A percentile compares a stretch with the other conserved stretches of the same genome.
phyloP scores from a whole-genome alignment of 1,140 invertebrate species.

The Pissodes strobi region DNA sequence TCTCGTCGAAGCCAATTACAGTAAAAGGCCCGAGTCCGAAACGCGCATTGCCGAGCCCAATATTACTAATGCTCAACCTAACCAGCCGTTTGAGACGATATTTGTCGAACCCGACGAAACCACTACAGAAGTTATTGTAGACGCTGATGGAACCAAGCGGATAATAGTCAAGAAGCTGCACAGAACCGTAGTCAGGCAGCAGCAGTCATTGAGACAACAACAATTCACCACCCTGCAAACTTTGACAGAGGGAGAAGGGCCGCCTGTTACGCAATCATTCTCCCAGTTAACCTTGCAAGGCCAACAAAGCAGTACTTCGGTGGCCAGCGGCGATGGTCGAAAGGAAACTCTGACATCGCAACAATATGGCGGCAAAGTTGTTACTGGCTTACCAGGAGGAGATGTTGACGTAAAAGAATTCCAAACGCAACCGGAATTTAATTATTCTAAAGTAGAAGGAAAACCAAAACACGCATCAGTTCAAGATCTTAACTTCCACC shows the following conservation, averaged over 20 bases:
- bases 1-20: conserved; percentile 75
- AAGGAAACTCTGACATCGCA: conserved; percentile 65
- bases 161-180: conserved; percentile 75
- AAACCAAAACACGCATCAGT: conserved; percentile 36
- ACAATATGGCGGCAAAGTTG: conserved; percentile 65
- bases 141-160: conserved; percentile 78
- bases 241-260: conserved; percentile 56
- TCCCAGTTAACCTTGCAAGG: conserved; percentile 68
- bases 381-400: conserved; percentile 64
- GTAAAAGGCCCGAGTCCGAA: conserved; percentile 59
- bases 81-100: conserved; percentile 77
- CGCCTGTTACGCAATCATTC: conserved; percentile 62
- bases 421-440: conserved; percentile 61
- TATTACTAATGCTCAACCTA: conserved; percentile 66
- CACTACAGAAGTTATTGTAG: conserved; percentile 77
- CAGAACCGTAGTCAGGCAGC: conserved; percentile 61
- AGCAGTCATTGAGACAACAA: conserved; percentile 60
- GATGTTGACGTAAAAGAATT: conserved; percentile 68
- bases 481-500: conserved; percentile 59
- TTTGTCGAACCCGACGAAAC: conserved; percentile 77
- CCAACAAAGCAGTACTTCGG: conserved; percentile 67
- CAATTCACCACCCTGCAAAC: conserved; percentile 50
- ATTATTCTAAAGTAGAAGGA: conserved; percentile 60
- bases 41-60: conserved; percentile 62
- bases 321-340: conserved; percentile 65